Evolutionary conservation across 2,797 vertebrate species (phyloP), one percentile per base, ranked within the genome.

Genomic region (Odontamblyopus lacepedii): DNA sequence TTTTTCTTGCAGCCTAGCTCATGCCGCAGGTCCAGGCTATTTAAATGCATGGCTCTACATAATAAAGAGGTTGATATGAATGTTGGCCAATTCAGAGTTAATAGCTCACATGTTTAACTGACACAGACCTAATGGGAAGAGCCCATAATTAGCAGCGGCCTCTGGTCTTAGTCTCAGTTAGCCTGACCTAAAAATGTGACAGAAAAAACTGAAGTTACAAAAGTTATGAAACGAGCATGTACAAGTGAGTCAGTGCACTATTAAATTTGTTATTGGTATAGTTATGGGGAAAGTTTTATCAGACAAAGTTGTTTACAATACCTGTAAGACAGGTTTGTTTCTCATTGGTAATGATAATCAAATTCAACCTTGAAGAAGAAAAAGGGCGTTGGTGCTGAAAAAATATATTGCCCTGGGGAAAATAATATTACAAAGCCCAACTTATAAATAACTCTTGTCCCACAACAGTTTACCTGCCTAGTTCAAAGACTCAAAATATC

Each of bases 141-240:
- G 18, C 66, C 75, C 71, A 76, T 81, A 81, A 87, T 85, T 87
- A 90, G 85, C 74, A 70, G 63, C 67, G 67, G 70, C 78, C 71
- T 4, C 32, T 77, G 71, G 82, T 71, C 32, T 35, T 5, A 23
- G 26, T 68, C 56, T 81, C 79, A 60, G 71, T 68, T 75, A 73
- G 75, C 64, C 50, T 81, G 83, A 88, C 85, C 85, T 81, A 69
- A 55, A 86, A 78, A 76, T 18, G 35, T 69, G 32, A 67, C 3
- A 57, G 23, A 44, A 63, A 53, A 57, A 9, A 51, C 15, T 16
- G 8, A 56, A 11, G 53, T 55, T 55, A 56, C 26, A 8, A 30
- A 23, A 48, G 5, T 32, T 48, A 6, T 19, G 59, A 57, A 63
- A 63, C 27, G 61, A 35, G 6, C 4, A 29, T 63, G 27, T 48